Percentiles rank a stretch among this genome's conserved stretches.
These are phyloP conservation scores for Diorhabda carinulata DNA, from an alignment of 1,140 invertebrate genomes.

Conservation along the genomic window DNA sequence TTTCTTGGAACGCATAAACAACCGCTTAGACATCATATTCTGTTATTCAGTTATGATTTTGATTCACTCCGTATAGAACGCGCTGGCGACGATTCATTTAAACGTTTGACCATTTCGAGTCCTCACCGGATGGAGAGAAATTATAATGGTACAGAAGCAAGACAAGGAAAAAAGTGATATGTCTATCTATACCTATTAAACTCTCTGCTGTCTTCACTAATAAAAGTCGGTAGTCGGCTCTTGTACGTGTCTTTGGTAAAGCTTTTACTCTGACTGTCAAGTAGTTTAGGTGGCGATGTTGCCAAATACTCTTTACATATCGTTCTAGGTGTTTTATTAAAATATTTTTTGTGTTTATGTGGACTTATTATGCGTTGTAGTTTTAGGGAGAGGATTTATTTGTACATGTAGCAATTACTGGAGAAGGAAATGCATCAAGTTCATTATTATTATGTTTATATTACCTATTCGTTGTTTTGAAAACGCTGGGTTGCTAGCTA, in stretches of 20 bases:
- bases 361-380: too few relatives aligned
- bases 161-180: not conserved
- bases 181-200: not conserved
- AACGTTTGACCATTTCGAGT: not conserved
- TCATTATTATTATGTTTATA: too few relatives aligned
- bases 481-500: too few relatives aligned
- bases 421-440: too few relatives aligned
- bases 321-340: not conserved
- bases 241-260: not conserved
- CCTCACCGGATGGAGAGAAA: conserved; percentile 1
- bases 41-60: too few relatives aligned
- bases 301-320: not conserved
- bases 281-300: not conserved
- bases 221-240: too few relatives aligned
- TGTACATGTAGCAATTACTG: too few relatives aligned
- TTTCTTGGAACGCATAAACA: too few relatives aligned
- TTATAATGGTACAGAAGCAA: conserved; percentile 1
- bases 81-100: not conserved
- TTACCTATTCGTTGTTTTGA: too few relatives aligned
- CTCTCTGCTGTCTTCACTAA: not conserved
- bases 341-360: too few relatives aligned
- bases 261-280: not conserved
- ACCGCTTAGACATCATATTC: too few relatives aligned
- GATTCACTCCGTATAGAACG: not conserved
- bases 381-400: too few relatives aligned